Evolutionary conservation across 2,888 invertebrate genomes (phyloP).

Genomic region (Enchytraeus crypticus): DNA sequence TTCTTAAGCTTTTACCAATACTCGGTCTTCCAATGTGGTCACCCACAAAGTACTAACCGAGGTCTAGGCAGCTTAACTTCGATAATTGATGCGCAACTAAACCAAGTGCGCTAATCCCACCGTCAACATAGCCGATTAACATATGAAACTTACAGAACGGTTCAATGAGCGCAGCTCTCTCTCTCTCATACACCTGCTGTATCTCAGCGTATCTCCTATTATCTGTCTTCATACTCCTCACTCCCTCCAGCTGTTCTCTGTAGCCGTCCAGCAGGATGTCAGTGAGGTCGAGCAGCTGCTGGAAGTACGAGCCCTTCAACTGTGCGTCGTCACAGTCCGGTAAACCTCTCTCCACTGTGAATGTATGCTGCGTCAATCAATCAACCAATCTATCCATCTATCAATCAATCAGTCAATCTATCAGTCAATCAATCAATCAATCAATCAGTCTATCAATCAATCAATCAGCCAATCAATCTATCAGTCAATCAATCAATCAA

Average conservation of each 20-base stretch:
- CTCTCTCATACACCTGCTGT: conserved; percentile 60
- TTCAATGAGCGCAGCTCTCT: conserved; percentile 38
- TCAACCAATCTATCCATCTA: not conserved
- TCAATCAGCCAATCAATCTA: too few species aligned
- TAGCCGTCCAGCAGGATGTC: conserved; percentile 67
- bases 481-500: too few species aligned
- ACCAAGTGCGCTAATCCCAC: too few species aligned
- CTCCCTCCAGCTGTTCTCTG: conserved; percentile 59
- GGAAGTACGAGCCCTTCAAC: conserved; percentile 57
- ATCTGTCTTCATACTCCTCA: conserved; percentile 19
- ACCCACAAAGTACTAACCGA: too few species aligned
- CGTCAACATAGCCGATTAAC: too few species aligned
- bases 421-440: too few species aligned
- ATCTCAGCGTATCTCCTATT: conserved; percentile 34
- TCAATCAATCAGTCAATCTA: too few species aligned
- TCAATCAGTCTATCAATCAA: too few species aligned
- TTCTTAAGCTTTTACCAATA: too few species aligned
- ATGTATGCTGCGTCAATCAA: conserved; percentile 30
- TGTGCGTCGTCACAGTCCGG: conserved; percentile 54
- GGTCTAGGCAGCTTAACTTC: too few species aligned
- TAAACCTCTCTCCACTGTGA: conserved; percentile 41
- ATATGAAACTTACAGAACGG: conserved; percentile 48
- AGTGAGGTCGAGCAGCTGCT: conserved; percentile 62
- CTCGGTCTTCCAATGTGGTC: too few species aligned
- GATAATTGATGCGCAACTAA: too few species aligned